Percentiles rank a stretch among this genome's conserved stretches.
phyloP scores from a whole-genome alignment of 2,113 vertebrate genomes.

The Strigops habroptila region DNA sequence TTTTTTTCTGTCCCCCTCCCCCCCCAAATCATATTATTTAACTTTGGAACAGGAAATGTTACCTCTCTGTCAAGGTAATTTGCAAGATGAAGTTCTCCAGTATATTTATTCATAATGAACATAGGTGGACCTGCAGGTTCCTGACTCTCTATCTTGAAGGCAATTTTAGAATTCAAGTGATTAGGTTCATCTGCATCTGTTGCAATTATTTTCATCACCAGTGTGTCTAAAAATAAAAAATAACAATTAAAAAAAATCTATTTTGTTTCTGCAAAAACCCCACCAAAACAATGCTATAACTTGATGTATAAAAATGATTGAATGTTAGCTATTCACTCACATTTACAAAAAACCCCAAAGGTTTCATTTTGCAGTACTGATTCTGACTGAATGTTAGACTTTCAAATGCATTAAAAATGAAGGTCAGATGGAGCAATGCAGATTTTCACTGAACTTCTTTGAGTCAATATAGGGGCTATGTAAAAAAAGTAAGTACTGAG shows the following conservation, averaged over 20 bases:
- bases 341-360: neutral
- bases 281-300: neutral
- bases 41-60: slow-evolving; percentile 29
- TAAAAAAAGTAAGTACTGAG: neutral
- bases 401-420: neutral
- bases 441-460: neutral
- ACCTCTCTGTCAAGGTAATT: slow-evolving; percentile 91
- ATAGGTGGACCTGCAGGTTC: slow-evolving; percentile 69
- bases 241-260: neutral
- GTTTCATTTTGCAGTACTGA: neutral
- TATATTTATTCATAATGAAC: slow-evolving; percentile 81
- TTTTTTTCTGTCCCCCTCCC: fast-evolving
- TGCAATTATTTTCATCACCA: slow-evolving; percentile 83
- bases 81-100: slow-evolving; percentile 75
- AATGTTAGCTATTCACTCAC: neutral
- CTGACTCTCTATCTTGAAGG: slow-evolving; percentile 80
- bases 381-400: neutral
- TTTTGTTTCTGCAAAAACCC: neutral
- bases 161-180: slow-evolving; percentile 75
- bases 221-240: slow-evolving; percentile 73
- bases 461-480: neutral
- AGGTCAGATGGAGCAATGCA: neutral
- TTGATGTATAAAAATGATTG: neutral
- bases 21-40: neutral
- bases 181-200: slow-evolving; percentile 83